Evolutionary conservation across 2,888 invertebrate species (phyloP).

Genomic region (Nineta flava): DNA sequence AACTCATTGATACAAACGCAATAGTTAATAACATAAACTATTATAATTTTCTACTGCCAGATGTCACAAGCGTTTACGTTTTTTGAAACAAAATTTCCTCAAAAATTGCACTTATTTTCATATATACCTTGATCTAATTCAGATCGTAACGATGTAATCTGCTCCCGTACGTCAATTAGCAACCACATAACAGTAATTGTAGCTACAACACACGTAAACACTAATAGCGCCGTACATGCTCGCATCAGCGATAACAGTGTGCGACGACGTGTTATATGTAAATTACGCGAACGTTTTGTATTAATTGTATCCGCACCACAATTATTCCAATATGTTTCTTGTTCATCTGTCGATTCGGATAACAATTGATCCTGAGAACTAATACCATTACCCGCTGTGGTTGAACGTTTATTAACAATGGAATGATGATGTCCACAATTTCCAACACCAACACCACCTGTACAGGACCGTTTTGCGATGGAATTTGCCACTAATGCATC

Average conservation of each 20-base stretch:
- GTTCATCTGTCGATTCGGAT: slow-evolving; percentile 44
- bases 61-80: neutral
- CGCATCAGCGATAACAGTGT: slow-evolving; percentile 22
- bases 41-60: too few species aligned
- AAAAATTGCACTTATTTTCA: neutral
- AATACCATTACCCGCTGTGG: slow-evolving; percentile 26
- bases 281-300: slow-evolving; percentile 1
- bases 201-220: slow-evolving; percentile 45
- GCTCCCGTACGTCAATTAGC: slow-evolving; percentile 48
- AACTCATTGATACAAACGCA: too few species aligned
- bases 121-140: slow-evolving; percentile 49
- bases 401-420: slow-evolving; percentile 18
- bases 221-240: slow-evolving; percentile 41
- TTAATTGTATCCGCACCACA: slow-evolving; percentile 23
- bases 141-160: slow-evolving; percentile 43
- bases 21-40: too few species aligned
- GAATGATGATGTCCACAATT: slow-evolving; percentile 10
- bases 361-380: slow-evolving; percentile 43
- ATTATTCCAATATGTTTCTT: slow-evolving; percentile 28
- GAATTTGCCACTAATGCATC: slow-evolving; percentile 49
- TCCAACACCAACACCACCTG: slow-evolving; percentile 18
- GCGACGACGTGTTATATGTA: slow-evolving; percentile 13
- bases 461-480: slow-evolving; percentile 26
- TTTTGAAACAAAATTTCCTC: neutral
- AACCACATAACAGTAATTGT: slow-evolving; percentile 51